Evolutionary conservation across 2,113 vertebrate genomes (phyloP).

Genomic region (Bufo gargarizans): DNA sequence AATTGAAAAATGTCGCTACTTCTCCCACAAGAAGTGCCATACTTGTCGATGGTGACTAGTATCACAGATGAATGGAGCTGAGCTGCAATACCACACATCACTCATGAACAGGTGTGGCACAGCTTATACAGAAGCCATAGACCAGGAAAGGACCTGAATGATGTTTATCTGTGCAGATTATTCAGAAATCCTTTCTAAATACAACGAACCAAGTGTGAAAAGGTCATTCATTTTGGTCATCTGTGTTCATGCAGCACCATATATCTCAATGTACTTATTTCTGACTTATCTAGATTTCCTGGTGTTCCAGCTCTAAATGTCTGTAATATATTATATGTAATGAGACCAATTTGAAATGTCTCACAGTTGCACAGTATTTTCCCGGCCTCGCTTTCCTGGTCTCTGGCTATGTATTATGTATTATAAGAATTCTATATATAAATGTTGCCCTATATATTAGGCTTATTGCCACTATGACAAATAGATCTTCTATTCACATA

Average conservation of each 20-base stretch:
- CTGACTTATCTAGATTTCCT: background rate
- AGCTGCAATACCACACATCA: too few species aligned
- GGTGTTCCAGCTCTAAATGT: background rate
- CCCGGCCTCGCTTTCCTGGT: background rate
- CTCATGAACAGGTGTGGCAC: too few species aligned
- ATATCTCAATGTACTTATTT: conserved; percentile 37
- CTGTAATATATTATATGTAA: conserved; percentile 23
- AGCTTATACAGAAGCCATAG: too few species aligned
- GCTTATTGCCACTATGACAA: background rate
- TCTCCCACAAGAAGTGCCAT: too few species aligned
- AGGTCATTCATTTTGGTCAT: conserved; percentile 9
- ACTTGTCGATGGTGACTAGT: too few species aligned
- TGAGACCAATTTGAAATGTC: conserved; percentile 21
- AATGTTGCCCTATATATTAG: conserved; percentile 17
- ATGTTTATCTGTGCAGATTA: background rate
- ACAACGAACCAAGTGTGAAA: background rate
- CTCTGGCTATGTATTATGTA: background rate
- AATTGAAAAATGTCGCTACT: too few species aligned
- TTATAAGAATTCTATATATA: conserved; percentile 17
- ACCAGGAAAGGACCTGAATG: background rate
- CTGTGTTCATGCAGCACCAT: background rate
- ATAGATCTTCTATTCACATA: background rate
- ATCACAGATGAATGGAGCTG: too few species aligned
- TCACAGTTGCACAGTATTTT: background rate
- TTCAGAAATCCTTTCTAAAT: background rate